Base-by-base conservation (phyloP, 2,113 vertebrate genomes). In the Pseudopodoces humilis region DNA sequence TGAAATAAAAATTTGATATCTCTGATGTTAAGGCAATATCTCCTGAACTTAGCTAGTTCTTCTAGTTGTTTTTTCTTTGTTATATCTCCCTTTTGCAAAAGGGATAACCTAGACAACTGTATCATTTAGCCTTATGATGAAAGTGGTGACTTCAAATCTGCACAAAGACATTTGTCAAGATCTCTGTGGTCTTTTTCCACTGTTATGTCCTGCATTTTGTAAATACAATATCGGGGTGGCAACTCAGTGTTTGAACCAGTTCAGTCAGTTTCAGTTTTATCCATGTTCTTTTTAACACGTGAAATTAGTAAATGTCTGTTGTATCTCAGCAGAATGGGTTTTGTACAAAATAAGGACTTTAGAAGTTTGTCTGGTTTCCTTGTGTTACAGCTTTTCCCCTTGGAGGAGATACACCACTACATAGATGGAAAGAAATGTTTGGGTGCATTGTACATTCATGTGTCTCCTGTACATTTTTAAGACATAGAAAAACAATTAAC, bases 361-460 rank as follows among this genome's bases (percentile, higher is more conserved):
- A n/a, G 31, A 56, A 80, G 41, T n/a, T 69, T 75, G 13, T 33
- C 27, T 83, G 41, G 5, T 72, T 77, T 92, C 25, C 31, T 52
- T 43, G 15, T 71, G 28, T 79, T 60, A 49, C 52, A n/a, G 13
- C 31, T 56, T 8, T 79, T 4, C 20, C 10, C 17, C 13, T 74
- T 70, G 27, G 56, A 83, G 53, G 46, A 92, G 25, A 30, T 33
- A 22, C 3, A 30, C 43, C 27, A 5, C 13, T 69, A 9, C 7
- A 4, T 16, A 3, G 41, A n/a, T 9, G 23, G 52, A 55, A 85
- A 74, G 23, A 44, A 33, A 8, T 14, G 22, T 60, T 10, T 27
- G 25, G 17, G 11, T 27, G 1, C 4, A 39, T 15, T 22, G 35
- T 30, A 16, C 2, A 2, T 62, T n/a, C 20, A 6, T 10, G 5